Evolutionary conservation across 2,797 vertebrate genomes (phyloP).

Genomic region (Saguinus oedipus): DNA sequence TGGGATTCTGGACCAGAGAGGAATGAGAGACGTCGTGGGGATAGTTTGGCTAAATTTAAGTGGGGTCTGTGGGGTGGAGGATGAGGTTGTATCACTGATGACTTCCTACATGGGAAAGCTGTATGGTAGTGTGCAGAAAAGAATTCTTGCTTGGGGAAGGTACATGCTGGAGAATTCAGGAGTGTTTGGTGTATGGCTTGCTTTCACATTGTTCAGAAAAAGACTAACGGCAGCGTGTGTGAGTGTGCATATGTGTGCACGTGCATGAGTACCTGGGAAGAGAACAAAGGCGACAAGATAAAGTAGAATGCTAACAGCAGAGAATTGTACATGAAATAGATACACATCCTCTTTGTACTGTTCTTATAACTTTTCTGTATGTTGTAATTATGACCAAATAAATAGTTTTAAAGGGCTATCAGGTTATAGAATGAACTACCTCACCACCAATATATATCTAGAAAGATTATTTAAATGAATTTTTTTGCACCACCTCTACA

Average conservation of each 20-base stretch:
- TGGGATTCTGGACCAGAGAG: background rate
- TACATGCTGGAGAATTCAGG: background rate
- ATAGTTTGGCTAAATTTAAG: background rate
- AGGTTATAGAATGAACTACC: no score
- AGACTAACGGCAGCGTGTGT: background rate
- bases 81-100: background rate
- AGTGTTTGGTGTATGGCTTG: background rate
- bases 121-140: background rate
- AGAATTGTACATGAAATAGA: background rate
- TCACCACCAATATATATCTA: background rate
- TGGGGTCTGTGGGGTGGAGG: background rate
- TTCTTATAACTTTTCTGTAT: background rate
- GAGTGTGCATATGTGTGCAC: accelerated
- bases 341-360: background rate
- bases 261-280: accelerated
- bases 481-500: background rate
- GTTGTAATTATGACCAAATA: no score
- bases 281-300: background rate
- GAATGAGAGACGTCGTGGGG: background rate
- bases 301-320: background rate
- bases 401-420: background rate
- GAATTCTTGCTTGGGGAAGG: background rate
- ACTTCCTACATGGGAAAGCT: background rate
- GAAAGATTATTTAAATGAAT: background rate
- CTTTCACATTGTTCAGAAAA: background rate